Percentiles rank a stretch among this genome's conserved stretches.
Conservation (phyloP, 2,888 invertebrate genomes). For the Cerastoderma edule region DNA sequence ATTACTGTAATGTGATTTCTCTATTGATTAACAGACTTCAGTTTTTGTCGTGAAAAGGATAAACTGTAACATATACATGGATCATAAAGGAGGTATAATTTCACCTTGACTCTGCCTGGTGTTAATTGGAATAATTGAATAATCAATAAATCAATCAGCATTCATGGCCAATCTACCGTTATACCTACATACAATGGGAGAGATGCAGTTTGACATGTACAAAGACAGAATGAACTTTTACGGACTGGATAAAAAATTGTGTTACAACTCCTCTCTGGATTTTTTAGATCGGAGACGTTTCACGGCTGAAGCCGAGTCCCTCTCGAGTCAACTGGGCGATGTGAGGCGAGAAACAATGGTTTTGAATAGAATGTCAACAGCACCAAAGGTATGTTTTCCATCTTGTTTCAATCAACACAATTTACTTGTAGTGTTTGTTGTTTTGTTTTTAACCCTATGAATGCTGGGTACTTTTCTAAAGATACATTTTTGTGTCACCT, state of each 20-base stretch:
- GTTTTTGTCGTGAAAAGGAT: too few species aligned
- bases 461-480: too few species aligned
- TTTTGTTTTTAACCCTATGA: too few species aligned
- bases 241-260: slow-evolving; percentile 7
- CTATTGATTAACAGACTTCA: too few species aligned
- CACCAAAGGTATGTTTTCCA: slow-evolving; percentile 61
- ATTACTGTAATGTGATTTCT: too few species aligned
- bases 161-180: too few species aligned
- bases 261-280: slow-evolving; percentile 34
- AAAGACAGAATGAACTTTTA: slow-evolving; percentile 15
- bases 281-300: slow-evolving; percentile 65
- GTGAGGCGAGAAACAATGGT: slow-evolving; percentile 74
- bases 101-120: too few species aligned
- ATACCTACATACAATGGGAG: slow-evolving; percentile 10
- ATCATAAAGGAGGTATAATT: too few species aligned
- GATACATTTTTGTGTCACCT: too few species aligned
- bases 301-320: slow-evolving; percentile 54
- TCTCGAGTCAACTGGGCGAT: slow-evolving; percentile 48
- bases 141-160: slow-evolving; percentile 19
- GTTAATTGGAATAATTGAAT: too few species aligned
- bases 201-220: slow-evolving; percentile 14
- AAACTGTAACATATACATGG: too few species aligned
- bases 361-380: slow-evolving; percentile 61
- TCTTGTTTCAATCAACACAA: background rate
- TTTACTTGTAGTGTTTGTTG: too few species aligned